These are phyloP conservation scores for Centropyge bicolor DNA, from an alignment of 2,797 vertebrate genomes.

Conservation along the genomic window DNA sequence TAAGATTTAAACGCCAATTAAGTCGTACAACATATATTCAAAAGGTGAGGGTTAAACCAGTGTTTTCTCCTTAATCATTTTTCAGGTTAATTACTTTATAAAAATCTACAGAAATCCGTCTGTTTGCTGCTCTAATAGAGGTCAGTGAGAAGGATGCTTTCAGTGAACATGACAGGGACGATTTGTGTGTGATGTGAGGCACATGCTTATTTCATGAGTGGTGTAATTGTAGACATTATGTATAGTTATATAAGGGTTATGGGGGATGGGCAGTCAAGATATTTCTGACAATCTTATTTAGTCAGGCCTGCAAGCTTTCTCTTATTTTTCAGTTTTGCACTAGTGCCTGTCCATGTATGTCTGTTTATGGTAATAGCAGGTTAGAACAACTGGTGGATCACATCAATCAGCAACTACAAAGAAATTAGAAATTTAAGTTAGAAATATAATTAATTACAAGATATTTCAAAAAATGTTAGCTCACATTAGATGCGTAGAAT, in stretches of 20 bases:
- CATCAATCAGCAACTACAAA: not conserved
- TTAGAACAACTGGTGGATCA: not conserved
- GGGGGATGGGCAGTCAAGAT: not conserved
- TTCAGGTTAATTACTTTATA: slow-evolving; percentile 20
- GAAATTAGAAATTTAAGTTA: not conserved
- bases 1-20: slow-evolving; percentile 60
- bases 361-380: not conserved
- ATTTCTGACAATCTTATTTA: not conserved
- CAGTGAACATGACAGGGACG: not conserved
- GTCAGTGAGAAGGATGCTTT: not conserved
- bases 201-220: slow-evolving; percentile 16
- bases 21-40: slow-evolving; percentile 33
- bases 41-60: not conserved
- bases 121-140: not conserved
- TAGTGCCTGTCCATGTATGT: not conserved
- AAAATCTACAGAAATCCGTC: slow-evolving; percentile 1
- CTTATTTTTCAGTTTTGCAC: too few species aligned
- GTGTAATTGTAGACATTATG: slow-evolving; percentile 21
- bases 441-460: too few species aligned
- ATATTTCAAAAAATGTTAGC: not conserved
- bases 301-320: too few species aligned
- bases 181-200: not conserved
- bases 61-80: slow-evolving; percentile 16
- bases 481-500: not conserved
- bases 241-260: not conserved